phyloP scores from a whole-genome alignment of 1,140 invertebrate species.

The Aphelinus certus region DNA sequence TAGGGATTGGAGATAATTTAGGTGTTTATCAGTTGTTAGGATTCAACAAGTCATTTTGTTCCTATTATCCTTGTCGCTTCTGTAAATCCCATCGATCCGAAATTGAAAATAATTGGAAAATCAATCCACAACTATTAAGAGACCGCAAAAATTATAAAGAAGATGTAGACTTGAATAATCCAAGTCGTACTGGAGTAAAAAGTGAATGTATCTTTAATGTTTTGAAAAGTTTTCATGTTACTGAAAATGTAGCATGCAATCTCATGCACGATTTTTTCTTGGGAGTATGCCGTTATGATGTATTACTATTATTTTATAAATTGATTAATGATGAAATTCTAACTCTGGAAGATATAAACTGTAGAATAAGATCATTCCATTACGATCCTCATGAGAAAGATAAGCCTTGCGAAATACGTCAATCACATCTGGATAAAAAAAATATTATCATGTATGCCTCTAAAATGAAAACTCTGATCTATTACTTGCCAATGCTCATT shows the following conservation, averaged over 20 bases:
- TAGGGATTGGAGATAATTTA: not conserved
- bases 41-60: too few species aligned
- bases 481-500: conserved; percentile 12
- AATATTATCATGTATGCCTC: conserved; percentile 17
- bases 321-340: too few species aligned
- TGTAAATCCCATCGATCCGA: too few species aligned
- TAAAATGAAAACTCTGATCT: conserved; percentile 18
- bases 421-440: not conserved
- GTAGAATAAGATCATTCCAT: not conserved
- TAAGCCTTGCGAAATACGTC: not conserved
- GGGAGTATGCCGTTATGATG: not conserved
- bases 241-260: not conserved
- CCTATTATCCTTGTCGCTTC: too few species aligned
- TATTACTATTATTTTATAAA: conserved; percentile 5
- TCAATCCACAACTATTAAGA: not conserved
- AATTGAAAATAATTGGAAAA: not conserved
- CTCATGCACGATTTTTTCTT: conserved; percentile 1
- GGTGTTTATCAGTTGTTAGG: too few species aligned
- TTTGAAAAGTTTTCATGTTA: too few species aligned
- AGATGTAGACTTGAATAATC: not conserved
- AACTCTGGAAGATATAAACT: too few species aligned
- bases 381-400: not conserved
- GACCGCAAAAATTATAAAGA: not conserved
- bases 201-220: too few species aligned
- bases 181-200: too few species aligned